Evolutionary conservation across 2,797 vertebrate genomes (phyloP).

Genomic region (Philypnodon macrostomus): DNA sequence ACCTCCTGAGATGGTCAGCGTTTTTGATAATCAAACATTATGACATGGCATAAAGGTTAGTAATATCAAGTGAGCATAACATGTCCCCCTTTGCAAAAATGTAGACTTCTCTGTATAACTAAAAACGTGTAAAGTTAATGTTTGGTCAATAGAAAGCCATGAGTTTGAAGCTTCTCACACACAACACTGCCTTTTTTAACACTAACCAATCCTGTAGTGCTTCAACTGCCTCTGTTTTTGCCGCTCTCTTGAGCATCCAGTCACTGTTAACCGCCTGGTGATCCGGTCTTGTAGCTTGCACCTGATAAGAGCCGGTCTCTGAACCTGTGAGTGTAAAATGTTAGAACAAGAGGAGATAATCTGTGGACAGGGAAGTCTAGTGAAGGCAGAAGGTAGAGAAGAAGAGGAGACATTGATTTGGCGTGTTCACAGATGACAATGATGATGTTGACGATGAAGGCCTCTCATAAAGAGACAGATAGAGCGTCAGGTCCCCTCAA

Average conservation of each 20-base stretch:
- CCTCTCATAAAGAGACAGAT: constrained; percentile 75
- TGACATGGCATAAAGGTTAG: too few species aligned
- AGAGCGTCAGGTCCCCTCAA: constrained; percentile 67
- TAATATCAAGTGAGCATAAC: too few species aligned
- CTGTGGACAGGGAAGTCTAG: constrained; percentile 32
- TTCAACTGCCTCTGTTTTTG: constrained; percentile 12
- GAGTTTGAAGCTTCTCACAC: too few species aligned
- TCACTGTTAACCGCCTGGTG: constrained; percentile 9
- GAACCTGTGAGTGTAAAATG: constrained; percentile 50
- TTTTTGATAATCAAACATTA: too few species aligned
- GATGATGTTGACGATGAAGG: constrained; percentile 66
- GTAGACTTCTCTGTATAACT: too few species aligned
- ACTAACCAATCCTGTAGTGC: neutral
- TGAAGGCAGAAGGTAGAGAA: constrained; percentile 42
- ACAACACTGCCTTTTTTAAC: neutral
- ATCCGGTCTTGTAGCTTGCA: constrained; percentile 24
- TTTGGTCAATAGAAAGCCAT: too few species aligned
- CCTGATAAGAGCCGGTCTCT: constrained; percentile 36
- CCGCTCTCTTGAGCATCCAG: constrained; percentile 51
- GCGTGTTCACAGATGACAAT: constrained; percentile 68
- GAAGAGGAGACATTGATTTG: constrained; percentile 74
- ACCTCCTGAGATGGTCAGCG: too few species aligned
- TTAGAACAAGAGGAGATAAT: constrained; percentile 46
- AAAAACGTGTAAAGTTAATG: too few species aligned
- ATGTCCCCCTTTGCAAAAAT: too few species aligned